Conservation (phyloP, 2,797 vertebrate genomes). For the Pelodytes ibericus region DNA sequence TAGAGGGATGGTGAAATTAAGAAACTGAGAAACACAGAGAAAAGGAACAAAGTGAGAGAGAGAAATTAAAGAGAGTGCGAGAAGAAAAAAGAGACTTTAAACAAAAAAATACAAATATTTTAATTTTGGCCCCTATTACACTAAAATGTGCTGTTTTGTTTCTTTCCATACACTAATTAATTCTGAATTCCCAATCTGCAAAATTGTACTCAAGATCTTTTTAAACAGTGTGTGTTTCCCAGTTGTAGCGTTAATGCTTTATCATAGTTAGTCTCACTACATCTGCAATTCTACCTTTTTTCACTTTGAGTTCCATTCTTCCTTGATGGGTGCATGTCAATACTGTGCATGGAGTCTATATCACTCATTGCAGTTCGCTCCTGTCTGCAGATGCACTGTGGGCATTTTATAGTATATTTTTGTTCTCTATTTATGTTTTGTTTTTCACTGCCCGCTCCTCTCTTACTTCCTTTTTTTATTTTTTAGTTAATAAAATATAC, state of each 20-base stretch:
- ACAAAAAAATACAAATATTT: too few species aligned
- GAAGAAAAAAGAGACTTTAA: too few species aligned
- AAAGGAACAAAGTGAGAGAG: too few species aligned
- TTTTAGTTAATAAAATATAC: conserved; percentile 67
- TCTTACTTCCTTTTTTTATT: conserved; percentile 65
- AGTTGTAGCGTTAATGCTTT: conserved; percentile 17
- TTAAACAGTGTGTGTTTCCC: too few species aligned
- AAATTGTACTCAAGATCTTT: too few species aligned
- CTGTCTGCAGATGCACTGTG: conserved; percentile 40
- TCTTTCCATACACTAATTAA: too few species aligned
- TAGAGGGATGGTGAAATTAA: too few species aligned
- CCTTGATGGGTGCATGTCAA: conserved; percentile 76
- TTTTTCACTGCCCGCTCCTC: conserved; percentile 59
- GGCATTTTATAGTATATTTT: conserved; percentile 58
- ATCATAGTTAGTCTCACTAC: conserved; percentile 26
- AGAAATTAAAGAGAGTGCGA: too few species aligned
- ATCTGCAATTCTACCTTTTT: conserved; percentile 69
- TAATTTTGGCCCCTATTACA: too few species aligned
- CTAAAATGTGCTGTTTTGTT: too few species aligned
- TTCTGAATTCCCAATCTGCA: too few species aligned
- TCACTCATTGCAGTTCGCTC: conserved; percentile 37
- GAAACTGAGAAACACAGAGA: too few species aligned
- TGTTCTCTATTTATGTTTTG: conserved; percentile 26
- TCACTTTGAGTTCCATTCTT: conserved; percentile 73
- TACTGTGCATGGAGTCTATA: conserved; percentile 47